Evolutionary conservation across 2,113 vertebrate species (phyloP), one percentile per base, ranked within the genome.

Genomic region (Axis porcinus): DNA sequence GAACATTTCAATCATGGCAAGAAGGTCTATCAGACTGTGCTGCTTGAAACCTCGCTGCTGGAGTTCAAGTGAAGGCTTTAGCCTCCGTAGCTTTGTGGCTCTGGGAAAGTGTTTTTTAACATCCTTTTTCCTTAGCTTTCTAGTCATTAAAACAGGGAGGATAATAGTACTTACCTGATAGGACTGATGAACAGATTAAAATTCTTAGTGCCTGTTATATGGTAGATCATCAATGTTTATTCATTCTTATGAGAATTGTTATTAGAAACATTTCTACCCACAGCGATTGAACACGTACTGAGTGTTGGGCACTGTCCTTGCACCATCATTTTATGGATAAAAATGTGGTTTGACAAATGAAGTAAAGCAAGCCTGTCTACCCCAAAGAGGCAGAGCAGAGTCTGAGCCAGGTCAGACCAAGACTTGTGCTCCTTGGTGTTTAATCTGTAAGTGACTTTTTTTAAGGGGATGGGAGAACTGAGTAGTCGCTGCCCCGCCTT

Each of bases 121-220:
- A 52, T 91, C 45, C 82, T 58, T 88, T 14, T 84, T 64, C 36
- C n/a, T 91, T 86, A 57, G 23, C 13, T 85, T 95, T 81, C 47
- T 88, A 28, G 60, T 55, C 82, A 45, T 52, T 86, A 60, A 94
- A 70, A 52, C 10, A 7, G 28, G 55, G 50, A 40, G 40, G 74
- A 60, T 19, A 30, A 36, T 85, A 15, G 8, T 58, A 21, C 57
- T 30, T n/a, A 60, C 6, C 36, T 62, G 45, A 74, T 25, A 64
- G 93, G 89, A 84, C 45, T 64, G 47, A n/a, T 83, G 4, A 86
- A 27, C 57, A 92, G 81, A 60, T 88, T 58, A 79, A 94, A 95
- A 28, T 89, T 92, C 79, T 95, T 40, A 28, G 57, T 57, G 50
- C 12, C 57, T 74, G 21, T 40, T 11, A 15, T 19, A 19, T 52